Evolutionary conservation across 2,797 vertebrate species (phyloP), one percentile per base, ranked within the genome.

Genomic region (Sitta carolinensis): DNA sequence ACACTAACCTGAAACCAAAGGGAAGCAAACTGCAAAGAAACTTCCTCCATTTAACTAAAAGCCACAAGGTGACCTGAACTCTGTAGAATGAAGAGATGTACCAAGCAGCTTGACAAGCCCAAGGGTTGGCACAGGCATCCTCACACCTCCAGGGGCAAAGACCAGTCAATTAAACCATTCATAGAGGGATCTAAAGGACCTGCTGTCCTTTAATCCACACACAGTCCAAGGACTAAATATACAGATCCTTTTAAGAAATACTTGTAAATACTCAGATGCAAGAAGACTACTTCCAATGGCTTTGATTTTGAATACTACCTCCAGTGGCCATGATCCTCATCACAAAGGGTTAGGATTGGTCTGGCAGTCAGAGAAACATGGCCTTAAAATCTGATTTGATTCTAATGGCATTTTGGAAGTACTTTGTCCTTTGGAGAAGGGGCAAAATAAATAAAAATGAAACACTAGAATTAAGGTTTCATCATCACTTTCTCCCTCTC

Each of bases 281-380:
- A 86, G 64, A 63, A 11, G 15, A 70, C 17, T 45, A 30, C 26
- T 45, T 77, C 32, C 17, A 13, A 20, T 40, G 25, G 22, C 26
- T 95, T 57, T 80, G 42, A 50, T 68, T 87, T 75, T 59, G 72
- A 91, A 63, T 7, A 2, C 20, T 51, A n/a, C 36, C 43, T 74
- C 26, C 43, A 58, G 42, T 22, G 72, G 42, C n/a, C 34, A 26
- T 0, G 6, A 52, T 38, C 54, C 43, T 77, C 25, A 36, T 32
- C n/a, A n/a, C 1, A 1, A 51, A 51, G 50, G 26, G 42, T 32
- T 48, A 63, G 0, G 6, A 52, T 19, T 78, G 10, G 9, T 52
- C 61, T n/a, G 42, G 30, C 9, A 87, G n/a, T 51, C 19, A 55
- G 30, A 75, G 58, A 84, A 81, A 84, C 0, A 1, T n/a, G 38